Evolutionary conservation across 2,797 vertebrate species (phyloP).

Genomic region (Chaunax sp.): DNA sequence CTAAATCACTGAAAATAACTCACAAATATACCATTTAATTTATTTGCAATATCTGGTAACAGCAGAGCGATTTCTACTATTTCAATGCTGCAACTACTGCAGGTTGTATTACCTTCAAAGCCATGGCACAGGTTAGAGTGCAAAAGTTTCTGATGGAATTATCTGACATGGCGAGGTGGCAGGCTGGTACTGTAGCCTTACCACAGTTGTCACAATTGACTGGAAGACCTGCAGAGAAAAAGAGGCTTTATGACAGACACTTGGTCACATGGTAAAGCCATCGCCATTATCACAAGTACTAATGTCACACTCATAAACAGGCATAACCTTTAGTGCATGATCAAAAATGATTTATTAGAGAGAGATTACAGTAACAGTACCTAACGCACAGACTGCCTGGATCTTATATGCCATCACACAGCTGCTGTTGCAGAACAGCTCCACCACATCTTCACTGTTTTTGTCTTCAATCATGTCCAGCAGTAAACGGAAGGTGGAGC

Average conservation of each 20-base stretch:
- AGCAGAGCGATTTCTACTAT: too few species aligned
- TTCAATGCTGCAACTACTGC: too few species aligned
- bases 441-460: constrained; percentile 82
- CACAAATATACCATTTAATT: too few species aligned
- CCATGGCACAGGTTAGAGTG: constrained; percentile 88
- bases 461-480: constrained; percentile 88
- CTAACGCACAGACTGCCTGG: constrained; percentile 88
- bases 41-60: too few species aligned
- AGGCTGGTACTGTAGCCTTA: constrained; percentile 86
- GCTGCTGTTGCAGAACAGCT: constrained; percentile 90
- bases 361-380: constrained; percentile 69
- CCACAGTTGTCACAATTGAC: constrained; percentile 91
- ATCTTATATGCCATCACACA: constrained; percentile 91
- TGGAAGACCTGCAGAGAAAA: constrained; percentile 77
- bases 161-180: constrained; percentile 94
- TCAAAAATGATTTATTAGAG: too few species aligned
- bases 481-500: constrained; percentile 80
- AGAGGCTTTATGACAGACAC: not conserved
- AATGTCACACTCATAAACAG: too few species aligned
- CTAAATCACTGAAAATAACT: too few species aligned
- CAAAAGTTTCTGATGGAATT: constrained; percentile 94
- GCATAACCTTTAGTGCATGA: too few species aligned
- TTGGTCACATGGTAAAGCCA: not conserved
- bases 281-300: not conserved
- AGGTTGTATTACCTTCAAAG: constrained; percentile 87